Conservation (phyloP, 2,888 invertebrate genomes). For the Morinoia aosen region DNA sequence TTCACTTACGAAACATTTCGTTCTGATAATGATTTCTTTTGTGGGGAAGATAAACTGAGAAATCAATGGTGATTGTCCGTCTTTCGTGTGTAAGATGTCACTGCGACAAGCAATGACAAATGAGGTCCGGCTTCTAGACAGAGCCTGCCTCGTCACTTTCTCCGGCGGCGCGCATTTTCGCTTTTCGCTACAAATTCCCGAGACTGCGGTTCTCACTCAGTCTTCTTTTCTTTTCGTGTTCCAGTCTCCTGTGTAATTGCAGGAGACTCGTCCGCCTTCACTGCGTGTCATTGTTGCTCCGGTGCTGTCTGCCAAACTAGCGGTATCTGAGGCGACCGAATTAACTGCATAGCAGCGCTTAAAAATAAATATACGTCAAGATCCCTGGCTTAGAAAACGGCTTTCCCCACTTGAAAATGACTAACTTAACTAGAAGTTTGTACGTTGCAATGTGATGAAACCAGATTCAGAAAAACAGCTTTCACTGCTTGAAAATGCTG, state of each 20-base stretch:
- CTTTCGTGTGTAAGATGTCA: not conserved
- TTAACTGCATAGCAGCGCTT: not conserved
- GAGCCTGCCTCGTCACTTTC: not conserved
- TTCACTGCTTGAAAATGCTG: not conserved
- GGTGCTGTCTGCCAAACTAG: not conserved
- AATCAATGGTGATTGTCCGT: not conserved
- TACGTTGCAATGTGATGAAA: too few species aligned
- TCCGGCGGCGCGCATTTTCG: not conserved
- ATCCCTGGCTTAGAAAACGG: not conserved
- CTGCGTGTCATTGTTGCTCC: too few species aligned
- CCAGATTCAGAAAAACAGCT: not conserved
- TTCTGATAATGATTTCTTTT: not conserved
- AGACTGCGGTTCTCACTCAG: not conserved
- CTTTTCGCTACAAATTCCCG: not conserved
- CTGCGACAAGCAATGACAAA: not conserved
- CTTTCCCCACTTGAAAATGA: not conserved
- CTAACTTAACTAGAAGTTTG: too few species aligned
- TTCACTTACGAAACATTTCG: too few species aligned
- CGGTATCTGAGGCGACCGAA: not conserved
- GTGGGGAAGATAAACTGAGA: not conserved
- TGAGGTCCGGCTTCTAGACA: not conserved
- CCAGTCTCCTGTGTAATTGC: not conserved
- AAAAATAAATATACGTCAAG: not conserved
- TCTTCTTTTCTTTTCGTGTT: not conserved
- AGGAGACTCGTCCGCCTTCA: not conserved